phyloP scores from a whole-genome alignment of 2,113 vertebrate species.

The Hystrix brachyura region DNA sequence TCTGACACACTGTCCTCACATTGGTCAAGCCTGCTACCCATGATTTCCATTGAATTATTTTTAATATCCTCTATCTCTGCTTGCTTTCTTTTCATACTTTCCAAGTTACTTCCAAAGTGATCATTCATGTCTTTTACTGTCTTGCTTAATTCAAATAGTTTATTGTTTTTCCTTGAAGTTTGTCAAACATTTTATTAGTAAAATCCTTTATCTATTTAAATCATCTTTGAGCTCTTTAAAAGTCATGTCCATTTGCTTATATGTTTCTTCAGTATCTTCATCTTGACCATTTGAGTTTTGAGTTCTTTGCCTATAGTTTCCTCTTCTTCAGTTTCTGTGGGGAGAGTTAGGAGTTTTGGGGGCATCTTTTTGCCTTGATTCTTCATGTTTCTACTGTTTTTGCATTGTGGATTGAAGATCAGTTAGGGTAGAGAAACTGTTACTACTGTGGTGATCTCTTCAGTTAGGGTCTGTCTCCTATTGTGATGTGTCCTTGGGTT shows the following conservation, averaged over 20 bases:
- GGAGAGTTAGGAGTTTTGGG: background rate
- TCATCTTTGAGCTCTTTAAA: background rate
- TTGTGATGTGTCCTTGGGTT: background rate
- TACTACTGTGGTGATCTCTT: background rate
- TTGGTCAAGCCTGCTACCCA: background rate
- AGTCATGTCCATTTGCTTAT: background rate
- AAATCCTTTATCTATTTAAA: background rate
- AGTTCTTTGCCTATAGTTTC: background rate
- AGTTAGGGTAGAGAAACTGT: background rate
- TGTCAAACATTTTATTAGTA: background rate
- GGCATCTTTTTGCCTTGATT: background rate
- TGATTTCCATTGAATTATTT: background rate
- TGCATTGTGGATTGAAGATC: background rate
- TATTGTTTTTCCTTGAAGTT: background rate
- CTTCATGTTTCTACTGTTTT: background rate
- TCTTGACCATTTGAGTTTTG: background rate
- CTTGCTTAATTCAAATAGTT: background rate
- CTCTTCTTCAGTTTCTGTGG: background rate
- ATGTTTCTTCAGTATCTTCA: background rate
- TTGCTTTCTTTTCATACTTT: background rate
- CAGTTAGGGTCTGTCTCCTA: background rate
- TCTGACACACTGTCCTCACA: background rate
- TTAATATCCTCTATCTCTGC: background rate
- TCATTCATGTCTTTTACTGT: background rate
- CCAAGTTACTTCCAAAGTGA: background rate